phyloP scores from a whole-genome alignment of 2,113 vertebrate genomes.

The Lethenteron reissneri region DNA sequence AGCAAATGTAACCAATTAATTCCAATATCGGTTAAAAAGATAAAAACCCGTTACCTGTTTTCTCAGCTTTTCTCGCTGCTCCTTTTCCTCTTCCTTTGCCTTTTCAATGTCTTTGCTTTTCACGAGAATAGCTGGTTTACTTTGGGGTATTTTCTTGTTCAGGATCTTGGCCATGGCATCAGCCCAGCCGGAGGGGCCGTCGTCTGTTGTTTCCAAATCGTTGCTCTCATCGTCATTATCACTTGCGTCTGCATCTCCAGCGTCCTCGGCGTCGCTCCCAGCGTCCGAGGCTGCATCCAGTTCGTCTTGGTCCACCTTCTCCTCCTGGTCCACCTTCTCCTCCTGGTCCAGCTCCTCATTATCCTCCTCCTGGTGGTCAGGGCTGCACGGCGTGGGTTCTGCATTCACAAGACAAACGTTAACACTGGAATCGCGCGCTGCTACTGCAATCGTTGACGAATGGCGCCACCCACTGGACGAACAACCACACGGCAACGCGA shows the following conservation, averaged over 20 bases:
- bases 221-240: background rate
- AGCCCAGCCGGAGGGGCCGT: constrained; percentile 45
- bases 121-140: constrained; percentile 36
- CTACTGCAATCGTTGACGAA: no score
- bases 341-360: no score
- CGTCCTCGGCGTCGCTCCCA: background rate
- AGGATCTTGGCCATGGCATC: constrained; percentile 85
- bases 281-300: constrained; percentile 10
- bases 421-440: no score
- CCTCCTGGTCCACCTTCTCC: no score
- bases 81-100: constrained; percentile 29
- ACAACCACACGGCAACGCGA: no score
- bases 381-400: no score
- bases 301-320: no score
- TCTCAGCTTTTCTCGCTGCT: constrained; percentile 36
- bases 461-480: no score
- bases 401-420: no score
- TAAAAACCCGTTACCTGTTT: constrained; percentile 27
- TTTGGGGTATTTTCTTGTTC: constrained; percentile 33
- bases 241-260: constrained; percentile 10
- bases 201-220: constrained; percentile 12
- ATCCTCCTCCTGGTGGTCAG: no score
- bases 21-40: background rate
- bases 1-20: background rate
- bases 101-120: constrained; percentile 53